Evolutionary conservation across 2,113 vertebrate genomes (phyloP).

Genomic region (Lutjanus erythropterus): DNA sequence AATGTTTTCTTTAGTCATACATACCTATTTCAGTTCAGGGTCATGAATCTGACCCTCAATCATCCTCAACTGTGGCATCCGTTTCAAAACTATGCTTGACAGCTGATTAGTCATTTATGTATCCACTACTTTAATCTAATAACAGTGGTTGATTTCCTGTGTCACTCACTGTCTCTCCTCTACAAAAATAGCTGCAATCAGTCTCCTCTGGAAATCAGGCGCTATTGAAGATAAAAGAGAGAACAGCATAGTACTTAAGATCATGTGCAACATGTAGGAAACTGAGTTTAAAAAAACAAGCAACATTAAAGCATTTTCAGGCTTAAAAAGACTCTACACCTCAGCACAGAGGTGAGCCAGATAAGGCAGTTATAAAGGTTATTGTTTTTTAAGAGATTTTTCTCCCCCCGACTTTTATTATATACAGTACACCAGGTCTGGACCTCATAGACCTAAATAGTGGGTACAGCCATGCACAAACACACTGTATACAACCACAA

Average conservation of each 20-base stretch:
- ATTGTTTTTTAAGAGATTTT: too few relatives aligned
- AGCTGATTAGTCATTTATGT: background rate
- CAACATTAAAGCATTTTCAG: background rate
- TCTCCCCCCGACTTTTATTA: too few relatives aligned
- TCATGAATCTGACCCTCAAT: slow-evolving; percentile 21
- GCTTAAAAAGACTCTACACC: background rate
- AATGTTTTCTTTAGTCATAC: background rate
- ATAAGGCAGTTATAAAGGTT: too few relatives aligned
- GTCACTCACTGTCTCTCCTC: background rate
- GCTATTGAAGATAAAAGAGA: slow-evolving; percentile 26
- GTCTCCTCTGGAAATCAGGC: slow-evolving; percentile 60
- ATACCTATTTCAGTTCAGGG: background rate
- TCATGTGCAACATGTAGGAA: background rate
- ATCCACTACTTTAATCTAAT: background rate
- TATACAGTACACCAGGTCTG: too few relatives aligned
- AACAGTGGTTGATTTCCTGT: background rate
- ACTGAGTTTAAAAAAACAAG: too few relatives aligned
- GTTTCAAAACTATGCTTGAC: background rate
- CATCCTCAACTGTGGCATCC: background rate
- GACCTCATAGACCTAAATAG: too few relatives aligned
- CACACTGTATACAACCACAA: too few relatives aligned
- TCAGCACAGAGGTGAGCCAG: too few relatives aligned
- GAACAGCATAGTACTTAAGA: background rate
- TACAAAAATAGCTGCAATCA: slow-evolving; percentile 43
- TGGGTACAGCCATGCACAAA: too few relatives aligned